Conservation (phyloP, 2,888 invertebrate genomes). For the Morpho achilles region DNA sequence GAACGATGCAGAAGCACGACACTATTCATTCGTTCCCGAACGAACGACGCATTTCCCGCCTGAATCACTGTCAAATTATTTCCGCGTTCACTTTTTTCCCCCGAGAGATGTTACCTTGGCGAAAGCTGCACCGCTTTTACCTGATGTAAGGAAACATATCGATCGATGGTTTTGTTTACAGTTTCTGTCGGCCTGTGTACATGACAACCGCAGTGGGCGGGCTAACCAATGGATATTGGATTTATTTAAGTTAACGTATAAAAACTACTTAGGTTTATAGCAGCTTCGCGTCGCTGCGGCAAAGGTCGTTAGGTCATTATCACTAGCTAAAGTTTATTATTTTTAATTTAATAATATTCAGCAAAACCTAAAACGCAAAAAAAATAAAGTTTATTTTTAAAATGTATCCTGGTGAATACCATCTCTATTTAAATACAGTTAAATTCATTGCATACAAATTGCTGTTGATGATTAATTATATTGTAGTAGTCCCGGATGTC, state of each 20-base stretch:
- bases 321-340: no score
- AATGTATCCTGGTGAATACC: no score
- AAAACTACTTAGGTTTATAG: background rate
- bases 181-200: slow-evolving; percentile 69
- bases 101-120: slow-evolving; percentile 40
- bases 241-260: slow-evolving; percentile 26
- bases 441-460: no score
- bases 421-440: no score
- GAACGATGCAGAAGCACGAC: slow-evolving; percentile 42
- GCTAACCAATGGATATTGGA: slow-evolving; percentile 32
- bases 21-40: slow-evolving; percentile 57
- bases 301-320: no score
- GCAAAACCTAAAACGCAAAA: no score
- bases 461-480: no score
- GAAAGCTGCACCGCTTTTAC: slow-evolving; percentile 58
- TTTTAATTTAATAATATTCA: no score
- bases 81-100: slow-evolving; percentile 23
- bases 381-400: no score
- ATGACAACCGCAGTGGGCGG: slow-evolving; percentile 72
- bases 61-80: slow-evolving; percentile 39
- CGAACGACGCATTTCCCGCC: slow-evolving; percentile 55
- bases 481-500: no score
- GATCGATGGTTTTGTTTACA: slow-evolving; percentile 73
- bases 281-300: no score
- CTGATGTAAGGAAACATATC: slow-evolving; percentile 57